These are phyloP conservation scores for Eupithecia exiguata DNA, from an alignment of 2,888 invertebrate genomes.

Conservation along the genomic window DNA sequence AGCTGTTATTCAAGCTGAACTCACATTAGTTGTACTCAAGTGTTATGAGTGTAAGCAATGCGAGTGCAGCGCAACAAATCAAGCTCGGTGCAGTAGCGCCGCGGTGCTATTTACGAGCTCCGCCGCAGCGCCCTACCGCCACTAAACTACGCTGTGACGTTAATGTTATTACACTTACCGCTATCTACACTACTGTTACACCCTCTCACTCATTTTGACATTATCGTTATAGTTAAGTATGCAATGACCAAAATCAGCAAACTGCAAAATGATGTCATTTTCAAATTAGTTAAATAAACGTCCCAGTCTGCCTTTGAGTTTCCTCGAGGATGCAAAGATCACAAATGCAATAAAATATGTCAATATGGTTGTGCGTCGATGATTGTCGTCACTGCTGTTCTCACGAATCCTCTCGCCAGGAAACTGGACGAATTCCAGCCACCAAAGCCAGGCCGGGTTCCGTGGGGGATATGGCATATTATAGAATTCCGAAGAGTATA, in stretches of 20 bases:
- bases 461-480: too few relatives aligned
- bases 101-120: constrained; percentile 25
- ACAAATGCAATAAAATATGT: too few relatives aligned
- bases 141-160: constrained; percentile 21
- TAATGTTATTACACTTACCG: constrained; percentile 10
- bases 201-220: background rate
- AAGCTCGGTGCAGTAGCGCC: constrained; percentile 24
- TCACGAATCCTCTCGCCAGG: too few relatives aligned
- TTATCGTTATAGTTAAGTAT: background rate
- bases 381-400: too few relatives aligned
- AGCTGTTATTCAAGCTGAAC: constrained; percentile 1
- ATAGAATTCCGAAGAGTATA: too few relatives aligned
- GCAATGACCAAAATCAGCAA: background rate
- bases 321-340: too few relatives aligned
- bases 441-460: too few relatives aligned
- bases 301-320: too few relatives aligned
- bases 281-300: background rate
- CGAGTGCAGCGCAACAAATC: constrained; percentile 30
- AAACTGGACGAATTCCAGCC: too few relatives aligned
- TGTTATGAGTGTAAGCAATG: constrained; percentile 6
- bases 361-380: too few relatives aligned
- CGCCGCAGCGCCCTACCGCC: constrained; percentile 13
- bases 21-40: background rate
- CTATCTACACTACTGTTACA: background rate
- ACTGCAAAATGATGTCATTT: background rate